Base-by-base conservation (phyloP, 2,888 invertebrate genomes). In the Rapana venosa region DNA sequence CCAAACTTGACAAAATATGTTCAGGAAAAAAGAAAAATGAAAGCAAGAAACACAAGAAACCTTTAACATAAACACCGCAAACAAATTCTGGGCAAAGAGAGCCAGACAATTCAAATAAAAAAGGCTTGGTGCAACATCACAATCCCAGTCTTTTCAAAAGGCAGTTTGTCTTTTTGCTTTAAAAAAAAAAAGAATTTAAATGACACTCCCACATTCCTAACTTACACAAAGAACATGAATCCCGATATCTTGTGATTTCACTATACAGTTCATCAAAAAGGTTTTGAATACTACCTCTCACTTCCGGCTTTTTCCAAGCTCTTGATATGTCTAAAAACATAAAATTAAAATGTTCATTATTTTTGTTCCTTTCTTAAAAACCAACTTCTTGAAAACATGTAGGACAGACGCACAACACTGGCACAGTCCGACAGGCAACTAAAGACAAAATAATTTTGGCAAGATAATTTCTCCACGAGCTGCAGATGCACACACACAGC, bases 61-160 rank as follows among this genome's bases (percentile, higher is more conserved):
- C 89, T 77, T 56, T 88, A 89, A 90, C 87, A 89, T 32, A 90
- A 91, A 90, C 91, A 91, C 91, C 22, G 91, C 91, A 91, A 91
- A 91, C 91, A 88, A 86, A 77, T 88, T 88, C 88, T 88, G 58
- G 83, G 47, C 83, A 47, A 86, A 15, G 56, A 86, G 17, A 58
- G 30, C 15, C 86, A 66, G 86, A 86, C 17, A 22, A 32, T 83
- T 83, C 22, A 32, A 84, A n/a, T 32, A 36, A 81, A 36, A 83
- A 86, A 66, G n/a, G 86, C 61, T 66, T 66, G 86, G 20, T 61
- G 86, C 86, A 83, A 83, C 81, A 22, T 83, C 81, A 83, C 81
- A 47, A 83, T 47, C 47, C 81, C 26, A 22, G 26, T 83, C 36
- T 47, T 32, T 47, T 47, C 74, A 6, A 47, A 36, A 20, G 32